Conservation (phyloP, 2,888 invertebrate species). For the Hydrotaea diabolus region DNA sequence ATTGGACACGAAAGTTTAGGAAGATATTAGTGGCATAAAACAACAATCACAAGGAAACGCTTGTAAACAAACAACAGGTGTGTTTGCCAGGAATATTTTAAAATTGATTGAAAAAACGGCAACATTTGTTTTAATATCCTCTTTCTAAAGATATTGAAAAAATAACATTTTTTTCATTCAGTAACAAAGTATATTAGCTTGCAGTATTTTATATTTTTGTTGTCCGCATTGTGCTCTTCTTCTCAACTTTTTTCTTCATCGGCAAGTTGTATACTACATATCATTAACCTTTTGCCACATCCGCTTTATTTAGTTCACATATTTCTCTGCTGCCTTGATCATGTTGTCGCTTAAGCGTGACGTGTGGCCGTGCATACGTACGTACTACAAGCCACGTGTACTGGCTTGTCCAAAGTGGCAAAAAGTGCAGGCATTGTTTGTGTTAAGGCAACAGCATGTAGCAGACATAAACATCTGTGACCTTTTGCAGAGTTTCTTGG, state of each 20-base stretch:
- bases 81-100: neutral
- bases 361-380: neutral
- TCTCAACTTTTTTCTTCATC: neutral
- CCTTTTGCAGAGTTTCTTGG: slow-evolving; percentile 43
- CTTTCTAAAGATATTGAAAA: slow-evolving; percentile 19
- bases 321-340: neutral
- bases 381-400: slow-evolving; percentile 44
- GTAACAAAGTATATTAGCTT: neutral
- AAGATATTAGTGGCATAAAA: neutral
- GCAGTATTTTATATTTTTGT: neutral
- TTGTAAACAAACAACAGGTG: slow-evolving; percentile 29
- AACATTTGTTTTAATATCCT: slow-evolving; percentile 16
- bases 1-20: neutral
- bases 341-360: slow-evolving; percentile 48
- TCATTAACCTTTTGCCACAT: slow-evolving; percentile 64
- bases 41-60: neutral
- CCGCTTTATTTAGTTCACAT: slow-evolving; percentile 44
- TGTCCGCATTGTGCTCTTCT: neutral
- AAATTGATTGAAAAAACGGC: neutral
- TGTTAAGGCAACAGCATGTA: neutral
- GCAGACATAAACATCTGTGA: slow-evolving; percentile 58
- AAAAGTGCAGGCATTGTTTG: slow-evolving; percentile 9
- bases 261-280: slow-evolving; percentile 38
- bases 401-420: neutral
- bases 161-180: neutral